Base-by-base conservation (phyloP, 2,888 invertebrate genomes). In the Oscheius sp. region DNA sequence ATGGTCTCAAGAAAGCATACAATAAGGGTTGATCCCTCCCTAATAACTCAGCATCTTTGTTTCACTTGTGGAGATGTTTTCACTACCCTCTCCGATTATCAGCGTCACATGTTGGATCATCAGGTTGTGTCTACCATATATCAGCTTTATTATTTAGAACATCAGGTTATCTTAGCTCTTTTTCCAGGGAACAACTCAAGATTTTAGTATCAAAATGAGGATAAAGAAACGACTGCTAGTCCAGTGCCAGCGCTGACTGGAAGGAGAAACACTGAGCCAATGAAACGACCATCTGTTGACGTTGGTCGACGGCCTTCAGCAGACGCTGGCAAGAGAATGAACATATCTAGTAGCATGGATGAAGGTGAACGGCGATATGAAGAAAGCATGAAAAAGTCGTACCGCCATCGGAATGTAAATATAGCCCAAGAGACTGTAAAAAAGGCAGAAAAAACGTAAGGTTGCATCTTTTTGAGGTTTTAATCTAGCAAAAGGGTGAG, bases 1-100 rank as follows among this genome's bases (percentile, higher is more conserved):
- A 55, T 55, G 55, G 31, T 31, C 15, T 23, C 27, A 8, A 20
- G 46, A 37, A 33, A 39, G 31, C 10, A 10, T 39, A 69, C 65
- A 20, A 55, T 67, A 23, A 61, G 69, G 8, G 64, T 65, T n/a
- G 27, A 52, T 42, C 12, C 57, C 12, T 52, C 58, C 17, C 70
- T 68, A 42, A 65, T 78, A 10, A 61, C 42, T n/a, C 61, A 53
- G 15, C 74, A 67, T 17, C 34, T 78, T 15, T 78, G 78, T 45
- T 75, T 72, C 55, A 63, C 63, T 15, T 78, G 78, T 31, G 78
- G 77, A 25, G 70, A 75, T 37, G 27, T n/a, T 29, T 65, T 31
- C 29, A 23, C 57, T 1, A 64, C 53, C 25, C 57, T 46, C 12
- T n/a, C 67, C 15, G 71, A 72, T 23, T 75, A 78, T 55, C 75